A percentile compares a stretch with the other conserved stretches of the same genome.
These are phyloP conservation scores for Ochotona curzoniae DNA, from an alignment of 2,113 vertebrate genomes.

Conservation along the genomic window DNA sequence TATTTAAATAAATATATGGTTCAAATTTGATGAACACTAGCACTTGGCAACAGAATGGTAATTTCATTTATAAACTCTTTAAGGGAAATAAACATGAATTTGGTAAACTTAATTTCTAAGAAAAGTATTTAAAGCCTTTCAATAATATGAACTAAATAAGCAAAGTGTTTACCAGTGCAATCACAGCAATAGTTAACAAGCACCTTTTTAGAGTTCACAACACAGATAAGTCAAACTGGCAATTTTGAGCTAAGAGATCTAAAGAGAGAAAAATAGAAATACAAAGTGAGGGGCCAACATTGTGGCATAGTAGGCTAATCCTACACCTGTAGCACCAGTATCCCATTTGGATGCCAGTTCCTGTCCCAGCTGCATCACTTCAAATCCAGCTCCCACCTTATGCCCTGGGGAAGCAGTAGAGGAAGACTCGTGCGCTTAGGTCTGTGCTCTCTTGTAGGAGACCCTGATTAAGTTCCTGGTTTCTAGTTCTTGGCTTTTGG, in stretches of 20 bases:
- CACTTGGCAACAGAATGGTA: background rate
- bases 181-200: background rate
- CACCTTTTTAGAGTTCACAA: background rate
- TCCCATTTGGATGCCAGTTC: background rate
- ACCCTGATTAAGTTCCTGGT: too few species aligned
- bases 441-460: too few species aligned
- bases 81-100: slow-evolving; percentile 29
- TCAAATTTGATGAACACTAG: background rate
- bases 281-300: background rate
- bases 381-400: too few species aligned
- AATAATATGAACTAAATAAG: background rate
- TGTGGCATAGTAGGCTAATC: too few species aligned
- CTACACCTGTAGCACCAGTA: too few species aligned
- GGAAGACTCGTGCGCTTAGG: too few species aligned
- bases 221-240: background rate
- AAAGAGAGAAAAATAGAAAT: background rate
- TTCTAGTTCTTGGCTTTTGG: too few species aligned
- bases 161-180: background rate
- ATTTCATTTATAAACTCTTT: background rate
- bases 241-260: background rate
- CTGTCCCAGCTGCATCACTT: background rate
- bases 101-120: slow-evolving; percentile 25
- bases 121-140: slow-evolving; percentile 25
- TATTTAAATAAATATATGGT: slow-evolving; percentile 11
- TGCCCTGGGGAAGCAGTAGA: too few species aligned